These are phyloP conservation scores for Chloroceryle aenea DNA, from an alignment of 2,113 vertebrate species.

Conservation along the genomic window DNA sequence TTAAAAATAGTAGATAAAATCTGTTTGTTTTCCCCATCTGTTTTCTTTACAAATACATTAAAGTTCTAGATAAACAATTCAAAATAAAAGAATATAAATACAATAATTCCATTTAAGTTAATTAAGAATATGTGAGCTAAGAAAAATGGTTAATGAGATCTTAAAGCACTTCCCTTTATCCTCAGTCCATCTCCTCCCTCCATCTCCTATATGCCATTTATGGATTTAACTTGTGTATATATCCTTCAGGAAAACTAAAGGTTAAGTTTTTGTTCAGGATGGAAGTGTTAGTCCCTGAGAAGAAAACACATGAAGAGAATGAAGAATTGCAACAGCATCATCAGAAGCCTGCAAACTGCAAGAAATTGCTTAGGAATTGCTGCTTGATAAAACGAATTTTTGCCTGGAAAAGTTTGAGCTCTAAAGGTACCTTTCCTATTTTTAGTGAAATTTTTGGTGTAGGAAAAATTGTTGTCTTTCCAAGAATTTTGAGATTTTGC, in stretches of 20 bases:
- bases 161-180: neutral
- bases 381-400: slow-evolving; percentile 82
- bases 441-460: slow-evolving; percentile 15
- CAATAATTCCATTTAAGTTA: neutral
- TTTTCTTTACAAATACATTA: neutral
- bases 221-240: neutral
- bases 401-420: slow-evolving; percentile 80
- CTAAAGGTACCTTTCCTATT: slow-evolving; percentile 77
- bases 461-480: slow-evolving; percentile 25
- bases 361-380: slow-evolving; percentile 84
- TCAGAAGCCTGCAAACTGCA: slow-evolving; percentile 80
- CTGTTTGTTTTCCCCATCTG: neutral
- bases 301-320: slow-evolving; percentile 73
- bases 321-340: slow-evolving; percentile 75
- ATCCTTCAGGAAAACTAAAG: slow-evolving; percentile 34
- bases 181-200: neutral
- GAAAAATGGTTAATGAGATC: neutral
- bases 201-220: neutral
- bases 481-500: slow-evolving; percentile 10
- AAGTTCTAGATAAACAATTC: neutral
- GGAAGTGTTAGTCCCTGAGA: slow-evolving; percentile 74
- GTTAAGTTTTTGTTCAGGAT: slow-evolving; percentile 63
- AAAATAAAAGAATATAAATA: neutral
- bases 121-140: neutral
- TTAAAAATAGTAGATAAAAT: neutral